Conservation (phyloP, 2,113 vertebrate species). For the Mus pahari region DNA sequence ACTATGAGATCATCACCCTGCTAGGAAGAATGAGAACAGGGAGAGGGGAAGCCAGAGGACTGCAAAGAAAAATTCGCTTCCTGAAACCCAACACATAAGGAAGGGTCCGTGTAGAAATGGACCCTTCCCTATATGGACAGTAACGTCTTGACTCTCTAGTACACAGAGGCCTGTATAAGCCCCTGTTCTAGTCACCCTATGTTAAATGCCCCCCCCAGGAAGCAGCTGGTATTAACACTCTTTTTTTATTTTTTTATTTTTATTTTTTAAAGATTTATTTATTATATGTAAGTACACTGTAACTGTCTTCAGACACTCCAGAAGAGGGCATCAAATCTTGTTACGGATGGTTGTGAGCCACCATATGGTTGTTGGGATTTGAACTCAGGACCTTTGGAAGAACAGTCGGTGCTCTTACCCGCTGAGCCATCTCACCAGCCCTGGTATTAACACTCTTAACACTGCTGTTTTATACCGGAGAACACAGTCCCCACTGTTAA, state of each 20-base stretch:
- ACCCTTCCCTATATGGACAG: neutral
- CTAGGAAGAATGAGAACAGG: neutral
- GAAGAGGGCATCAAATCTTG: no score
- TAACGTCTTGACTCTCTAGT: neutral
- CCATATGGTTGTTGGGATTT: no score
- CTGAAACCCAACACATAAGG: neutral
- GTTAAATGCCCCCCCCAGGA: accelerated
- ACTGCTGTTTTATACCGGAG: neutral
- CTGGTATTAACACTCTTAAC: no score
- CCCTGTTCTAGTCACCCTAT: neutral
- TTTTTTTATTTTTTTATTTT: no score
- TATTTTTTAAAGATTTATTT: no score
- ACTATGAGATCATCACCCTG: neutral
- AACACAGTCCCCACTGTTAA: accelerated
- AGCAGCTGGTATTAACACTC: neutral
- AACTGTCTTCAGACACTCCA: no score
- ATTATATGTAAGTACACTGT: no score
- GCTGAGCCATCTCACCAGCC: no score
- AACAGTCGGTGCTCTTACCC: no score
- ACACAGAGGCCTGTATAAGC: neutral
- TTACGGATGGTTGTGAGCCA: no score
- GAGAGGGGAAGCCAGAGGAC: neutral
- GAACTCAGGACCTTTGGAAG: no score
- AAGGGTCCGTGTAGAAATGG: neutral
- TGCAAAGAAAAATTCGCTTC: neutral